Conservation (phyloP, 2,888 invertebrate species). For the Koerneria pararmatus region DNA sequence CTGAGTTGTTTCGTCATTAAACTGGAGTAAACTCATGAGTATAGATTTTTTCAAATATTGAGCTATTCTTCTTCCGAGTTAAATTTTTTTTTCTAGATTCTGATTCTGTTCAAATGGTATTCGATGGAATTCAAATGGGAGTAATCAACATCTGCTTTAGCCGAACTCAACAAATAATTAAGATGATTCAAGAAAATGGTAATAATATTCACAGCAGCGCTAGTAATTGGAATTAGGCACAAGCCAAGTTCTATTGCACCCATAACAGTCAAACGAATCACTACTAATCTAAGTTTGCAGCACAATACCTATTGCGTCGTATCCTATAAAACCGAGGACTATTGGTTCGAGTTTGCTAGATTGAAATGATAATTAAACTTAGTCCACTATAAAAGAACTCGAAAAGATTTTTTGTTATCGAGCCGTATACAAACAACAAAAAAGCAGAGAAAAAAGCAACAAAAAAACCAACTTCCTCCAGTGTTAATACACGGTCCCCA, state of each 20-base stretch:
- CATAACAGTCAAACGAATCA: too few relatives aligned
- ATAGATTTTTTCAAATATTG: too few relatives aligned
- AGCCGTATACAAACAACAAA: not conserved
- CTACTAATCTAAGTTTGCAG: too few relatives aligned
- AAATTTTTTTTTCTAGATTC: too few relatives aligned
- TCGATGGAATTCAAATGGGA: too few relatives aligned
- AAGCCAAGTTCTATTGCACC: not conserved
- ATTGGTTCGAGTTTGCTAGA: too few relatives aligned
- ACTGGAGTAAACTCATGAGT: not conserved
- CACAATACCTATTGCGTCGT: too few relatives aligned
- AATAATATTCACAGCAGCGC: not conserved
- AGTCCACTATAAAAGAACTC: not conserved
- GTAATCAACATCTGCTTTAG: not conserved
- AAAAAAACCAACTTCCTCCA: not conserved
- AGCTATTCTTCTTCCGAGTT: too few relatives aligned
- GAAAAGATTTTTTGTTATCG: not conserved
- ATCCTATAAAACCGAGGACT: too few relatives aligned
- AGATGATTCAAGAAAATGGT: not conserved
- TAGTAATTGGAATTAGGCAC: not conserved
- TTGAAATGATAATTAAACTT: too few relatives aligned
- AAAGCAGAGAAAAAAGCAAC: not conserved
- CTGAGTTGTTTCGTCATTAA: not conserved
- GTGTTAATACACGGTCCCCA: conserved; percentile 20
- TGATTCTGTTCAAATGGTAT: too few relatives aligned
- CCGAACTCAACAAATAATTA: not conserved